These are phyloP conservation scores for Festucalex cinctus DNA, from an alignment of 2,113 vertebrate species.

Conservation along the genomic window DNA sequence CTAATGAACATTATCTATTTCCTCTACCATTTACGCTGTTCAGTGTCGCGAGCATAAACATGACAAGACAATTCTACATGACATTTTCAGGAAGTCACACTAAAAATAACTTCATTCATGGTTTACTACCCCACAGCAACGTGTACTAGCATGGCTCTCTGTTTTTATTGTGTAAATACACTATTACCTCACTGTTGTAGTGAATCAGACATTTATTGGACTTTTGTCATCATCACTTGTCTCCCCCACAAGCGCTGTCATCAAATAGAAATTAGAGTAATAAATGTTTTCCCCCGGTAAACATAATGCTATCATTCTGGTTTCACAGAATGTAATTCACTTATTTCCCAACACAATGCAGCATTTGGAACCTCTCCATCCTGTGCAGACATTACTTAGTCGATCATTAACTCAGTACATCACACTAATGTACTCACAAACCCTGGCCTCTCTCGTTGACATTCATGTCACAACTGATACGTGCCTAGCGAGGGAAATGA, in stretches of 20 bases:
- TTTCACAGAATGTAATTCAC: background rate
- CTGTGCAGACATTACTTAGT: conserved; percentile 27
- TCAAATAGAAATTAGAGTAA: background rate
- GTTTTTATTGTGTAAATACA: conserved; percentile 1
- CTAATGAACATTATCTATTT: background rate
- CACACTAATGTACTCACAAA: conserved; percentile 29
- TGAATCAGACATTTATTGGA: background rate
- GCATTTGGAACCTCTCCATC: conserved; percentile 8
- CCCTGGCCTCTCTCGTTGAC: conserved; percentile 53
- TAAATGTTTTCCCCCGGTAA: too few species aligned
- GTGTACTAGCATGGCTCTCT: background rate
- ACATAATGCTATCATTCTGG: too few species aligned
- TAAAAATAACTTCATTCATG: background rate
- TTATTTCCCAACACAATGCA: background rate
- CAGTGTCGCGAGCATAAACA: background rate
- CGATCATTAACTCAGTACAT: conserved; percentile 68
- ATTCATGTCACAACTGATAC: conserved; percentile 76
- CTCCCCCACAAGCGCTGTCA: background rate
- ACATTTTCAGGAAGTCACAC: background rate
- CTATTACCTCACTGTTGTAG: background rate
- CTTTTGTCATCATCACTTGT: background rate
- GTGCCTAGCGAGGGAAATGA: conserved; percentile 61
- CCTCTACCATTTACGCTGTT: background rate
- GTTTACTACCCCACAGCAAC: background rate
- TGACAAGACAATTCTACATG: background rate